Base-by-base conservation (phyloP, 2,797 vertebrate genomes). In the Argentina silus region DNA sequence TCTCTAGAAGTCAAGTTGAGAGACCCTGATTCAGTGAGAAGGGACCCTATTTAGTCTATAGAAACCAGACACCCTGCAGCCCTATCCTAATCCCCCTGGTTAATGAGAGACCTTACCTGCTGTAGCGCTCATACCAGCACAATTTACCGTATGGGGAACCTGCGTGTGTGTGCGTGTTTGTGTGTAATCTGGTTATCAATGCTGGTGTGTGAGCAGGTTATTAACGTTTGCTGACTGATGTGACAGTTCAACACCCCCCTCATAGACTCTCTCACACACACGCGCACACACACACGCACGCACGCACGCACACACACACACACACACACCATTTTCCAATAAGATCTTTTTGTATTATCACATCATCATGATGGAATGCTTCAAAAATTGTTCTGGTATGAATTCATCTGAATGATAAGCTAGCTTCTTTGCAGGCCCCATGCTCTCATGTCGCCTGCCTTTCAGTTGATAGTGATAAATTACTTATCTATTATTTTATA, bases 161-260 rank as follows among this genome's bases (percentile, higher is more conserved):
- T 36, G 64, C 48, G 70, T n/a, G 57, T 56, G 60, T 68, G 75
- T 74, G 36, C 64, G 55, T 21, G 17, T 42, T 15, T 53, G 67
- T 36, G 23, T 10, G 51, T 42, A 23, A 63, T 19, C 61, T 84
- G 56, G 81, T 82, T 72, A 88, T 84, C 86, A 80, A 82, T 78
- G 44, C 27, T 53, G 57, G 27, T 60, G 60, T 75, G 61, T 82
- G 60, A 72, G 74, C 64, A 67, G 23, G 51, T 87, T 83, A 91
- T 90, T 88, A 84, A 85, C 11, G n/a, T 77, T 86, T 82, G 89
- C n/a, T 89, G 88, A 92, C 77, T 78, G 88, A 90, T 73, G 55
- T 65, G 23, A 59, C 57, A 68, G 74, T 69, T 73, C 45, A 53
- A 70, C 75, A 27, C 17, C 36, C 27, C 23, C 19, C 14, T 44